A percentile compares a stretch with the other conserved stretches of the same genome.
phyloP scores from a whole-genome alignment of 2,888 invertebrate genomes.

The Nymphalis c-album region DNA sequence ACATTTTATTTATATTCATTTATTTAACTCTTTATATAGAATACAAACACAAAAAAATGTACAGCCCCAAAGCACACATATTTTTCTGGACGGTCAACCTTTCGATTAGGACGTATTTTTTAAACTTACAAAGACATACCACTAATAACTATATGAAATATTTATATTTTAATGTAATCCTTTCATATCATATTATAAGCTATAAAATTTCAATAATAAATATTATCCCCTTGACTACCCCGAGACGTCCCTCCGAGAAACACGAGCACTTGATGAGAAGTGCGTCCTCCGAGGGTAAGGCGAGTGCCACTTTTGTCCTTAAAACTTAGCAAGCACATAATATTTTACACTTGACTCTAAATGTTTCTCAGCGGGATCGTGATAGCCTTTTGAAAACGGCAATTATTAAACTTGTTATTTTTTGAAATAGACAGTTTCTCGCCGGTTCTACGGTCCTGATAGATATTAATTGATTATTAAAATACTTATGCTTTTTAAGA shows the following conservation, averaged over 20 bases:
- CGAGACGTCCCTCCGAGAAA: constrained; percentile 28
- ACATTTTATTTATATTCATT: too few relatives aligned
- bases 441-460: too few relatives aligned
- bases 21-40: too few relatives aligned
- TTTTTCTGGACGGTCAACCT: too few relatives aligned
- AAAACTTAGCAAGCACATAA: constrained; percentile 18
- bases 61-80: too few relatives aligned
- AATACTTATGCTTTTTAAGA: too few relatives aligned
- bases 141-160: neutral
- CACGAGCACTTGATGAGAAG: constrained; percentile 32
- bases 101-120: too few relatives aligned
- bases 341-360: constrained; percentile 21
- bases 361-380: constrained; percentile 10
- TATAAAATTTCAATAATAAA: constrained; percentile 5
- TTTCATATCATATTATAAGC: too few relatives aligned
- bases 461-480: too few relatives aligned
- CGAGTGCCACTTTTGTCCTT: constrained; percentile 32
- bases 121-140: too few relatives aligned
- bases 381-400: neutral
- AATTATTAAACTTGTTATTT: neutral
- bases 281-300: constrained; percentile 22
- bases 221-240: constrained; percentile 16
- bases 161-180: neutral
- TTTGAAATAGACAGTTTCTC: too few relatives aligned
- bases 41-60: too few relatives aligned